Conservation (phyloP, 2,113 vertebrate genomes). For the Thunnus maccoyii region DNA sequence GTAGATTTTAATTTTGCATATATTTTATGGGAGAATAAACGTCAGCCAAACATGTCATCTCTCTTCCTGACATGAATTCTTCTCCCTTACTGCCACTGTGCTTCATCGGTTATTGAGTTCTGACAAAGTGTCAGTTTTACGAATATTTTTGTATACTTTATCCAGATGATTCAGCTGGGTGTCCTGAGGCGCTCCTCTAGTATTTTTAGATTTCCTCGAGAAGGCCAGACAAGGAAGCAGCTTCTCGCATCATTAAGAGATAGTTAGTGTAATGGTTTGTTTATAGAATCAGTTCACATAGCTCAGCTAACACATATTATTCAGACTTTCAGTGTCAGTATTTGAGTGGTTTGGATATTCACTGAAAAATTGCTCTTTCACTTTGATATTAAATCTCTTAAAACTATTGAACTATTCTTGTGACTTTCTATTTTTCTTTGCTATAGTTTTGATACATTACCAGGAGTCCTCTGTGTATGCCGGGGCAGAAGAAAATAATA, state of each 20-base stretch:
- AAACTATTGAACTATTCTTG: too few species aligned
- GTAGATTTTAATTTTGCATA: neutral
- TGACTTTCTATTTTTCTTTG: neutral
- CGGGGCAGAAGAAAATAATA: constrained; percentile 5
- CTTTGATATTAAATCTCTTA: too few species aligned
- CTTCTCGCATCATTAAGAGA: constrained; percentile 50
- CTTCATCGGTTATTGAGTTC: neutral
- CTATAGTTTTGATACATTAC: neutral
- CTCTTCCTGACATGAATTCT: neutral
- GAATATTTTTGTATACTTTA: neutral
- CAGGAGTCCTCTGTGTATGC: constrained; percentile 4
- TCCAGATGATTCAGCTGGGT: constrained; percentile 4
- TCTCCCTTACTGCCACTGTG: neutral
- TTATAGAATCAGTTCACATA: constrained; percentile 45
- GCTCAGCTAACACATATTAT: constrained; percentile 9
- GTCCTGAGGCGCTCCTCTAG: constrained; percentile 1
- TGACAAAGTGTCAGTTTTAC: neutral
- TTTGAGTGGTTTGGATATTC: neutral
- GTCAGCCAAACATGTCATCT: neutral
- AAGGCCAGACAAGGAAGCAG: constrained; percentile 28
- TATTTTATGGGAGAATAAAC: constrained; percentile 5
- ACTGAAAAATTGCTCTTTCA: neutral
- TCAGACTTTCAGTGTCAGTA: neutral
- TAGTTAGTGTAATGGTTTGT: constrained; percentile 59
- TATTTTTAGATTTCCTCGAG: constrained; percentile 39